Percentiles rank a stretch among this genome's conserved stretches.
phyloP scores from a whole-genome alignment of 2,797 vertebrate genomes.

The Rhyacichthys aspro region DNA sequence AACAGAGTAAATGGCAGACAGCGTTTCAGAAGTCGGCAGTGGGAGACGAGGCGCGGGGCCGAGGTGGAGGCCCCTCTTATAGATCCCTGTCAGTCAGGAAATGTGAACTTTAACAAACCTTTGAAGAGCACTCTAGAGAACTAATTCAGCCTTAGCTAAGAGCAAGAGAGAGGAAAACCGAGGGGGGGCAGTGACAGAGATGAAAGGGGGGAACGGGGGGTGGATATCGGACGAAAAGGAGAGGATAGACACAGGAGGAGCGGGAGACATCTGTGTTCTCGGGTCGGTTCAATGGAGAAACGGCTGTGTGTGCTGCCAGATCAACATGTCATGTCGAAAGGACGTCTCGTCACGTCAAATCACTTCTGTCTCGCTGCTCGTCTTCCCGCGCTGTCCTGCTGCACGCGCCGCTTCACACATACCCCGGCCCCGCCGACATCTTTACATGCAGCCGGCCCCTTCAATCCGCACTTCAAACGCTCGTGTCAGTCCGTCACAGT shows the following conservation, averaged over 20 bases:
- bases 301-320: constrained; percentile 83
- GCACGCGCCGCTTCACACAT: constrained; percentile 69
- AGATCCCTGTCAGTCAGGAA: constrained; percentile 82
- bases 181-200: constrained; percentile 33
- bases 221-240: constrained; percentile 42
- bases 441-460: constrained; percentile 50
- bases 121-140: constrained; percentile 83
- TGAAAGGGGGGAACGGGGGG: constrained; percentile 34
- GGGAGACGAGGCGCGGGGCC: constrained; percentile 61
- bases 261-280: constrained; percentile 66
- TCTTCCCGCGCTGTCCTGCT: constrained; percentile 76
- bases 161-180: constrained; percentile 50
- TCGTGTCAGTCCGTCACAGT: constrained; percentile 68
- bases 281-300: constrained; percentile 76
- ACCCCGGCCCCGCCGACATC: constrained; percentile 34
- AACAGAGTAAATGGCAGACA: constrained; percentile 74
- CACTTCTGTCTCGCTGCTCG: constrained; percentile 72
- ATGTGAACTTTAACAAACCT: constrained; percentile 83
- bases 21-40: constrained; percentile 65
- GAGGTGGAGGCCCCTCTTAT: constrained; percentile 75
- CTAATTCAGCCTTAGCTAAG: constrained; percentile 77
- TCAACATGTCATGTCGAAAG: constrained; percentile 80
- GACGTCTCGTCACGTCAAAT: constrained; percentile 84
- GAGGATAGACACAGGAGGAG: constrained; percentile 47
- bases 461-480: constrained; percentile 64